Percentiles rank a stretch among this genome's conserved stretches.
These are phyloP conservation scores for Hemibagrus wyckioides DNA, from an alignment of 2,113 vertebrate species.

Conservation along the genomic window DNA sequence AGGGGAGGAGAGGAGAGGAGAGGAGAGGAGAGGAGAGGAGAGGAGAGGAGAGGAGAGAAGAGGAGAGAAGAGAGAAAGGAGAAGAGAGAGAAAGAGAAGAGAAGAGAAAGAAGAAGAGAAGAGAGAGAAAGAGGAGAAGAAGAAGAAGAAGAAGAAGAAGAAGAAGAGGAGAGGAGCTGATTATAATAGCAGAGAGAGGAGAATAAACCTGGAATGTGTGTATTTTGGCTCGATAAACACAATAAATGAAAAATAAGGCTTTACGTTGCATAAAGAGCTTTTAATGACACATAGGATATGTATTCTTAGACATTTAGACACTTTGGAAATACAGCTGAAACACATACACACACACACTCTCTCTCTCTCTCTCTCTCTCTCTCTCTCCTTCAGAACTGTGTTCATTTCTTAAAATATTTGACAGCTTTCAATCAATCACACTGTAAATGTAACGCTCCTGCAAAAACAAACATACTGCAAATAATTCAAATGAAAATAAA, in stretches of 20 bases:
- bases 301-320: constrained; percentile 47
- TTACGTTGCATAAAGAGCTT: neutral
- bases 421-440: constrained; percentile 41
- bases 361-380: neutral
- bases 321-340: constrained; percentile 52
- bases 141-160: too few species aligned
- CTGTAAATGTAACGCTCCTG: neutral
- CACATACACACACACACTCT: neutral
- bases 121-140: too few species aligned
- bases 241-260: neutral
- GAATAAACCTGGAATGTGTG: too few species aligned
- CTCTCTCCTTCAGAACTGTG: constrained; percentile 16
- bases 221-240: too few species aligned
- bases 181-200: too few species aligned
- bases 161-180: too few species aligned
- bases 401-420: constrained; percentile 44
- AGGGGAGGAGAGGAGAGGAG: too few species aligned
- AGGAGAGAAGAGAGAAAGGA: too few species aligned
- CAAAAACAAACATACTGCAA: neutral
- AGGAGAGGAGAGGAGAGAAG: too few species aligned
- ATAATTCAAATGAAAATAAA: neutral
- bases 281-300: constrained; percentile 61
- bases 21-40: too few species aligned
- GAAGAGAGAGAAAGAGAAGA: too few species aligned
- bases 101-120: too few species aligned